Conservation (phyloP, 2,113 vertebrate genomes). For the Chloropsis hardwickii region DNA sequence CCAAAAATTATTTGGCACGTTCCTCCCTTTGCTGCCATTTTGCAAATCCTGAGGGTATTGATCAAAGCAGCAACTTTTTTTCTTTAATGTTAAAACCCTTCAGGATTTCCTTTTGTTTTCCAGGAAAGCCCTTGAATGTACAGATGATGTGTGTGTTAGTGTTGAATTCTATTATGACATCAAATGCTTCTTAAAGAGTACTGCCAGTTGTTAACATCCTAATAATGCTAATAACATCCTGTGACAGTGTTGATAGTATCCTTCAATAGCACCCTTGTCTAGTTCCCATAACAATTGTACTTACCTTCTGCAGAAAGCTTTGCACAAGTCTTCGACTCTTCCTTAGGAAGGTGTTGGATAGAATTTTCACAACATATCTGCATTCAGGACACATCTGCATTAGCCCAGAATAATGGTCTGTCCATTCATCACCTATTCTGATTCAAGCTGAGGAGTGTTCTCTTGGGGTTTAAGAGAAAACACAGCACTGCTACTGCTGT, state of each 20-base stretch:
- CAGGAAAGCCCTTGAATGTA: background rate
- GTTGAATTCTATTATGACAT: background rate
- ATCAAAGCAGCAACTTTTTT: slow-evolving; percentile 45
- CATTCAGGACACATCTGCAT: background rate
- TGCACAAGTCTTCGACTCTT: background rate
- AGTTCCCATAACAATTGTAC: accelerated
- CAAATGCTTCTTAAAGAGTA: background rate
- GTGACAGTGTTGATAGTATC: background rate
- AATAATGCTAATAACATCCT: background rate
- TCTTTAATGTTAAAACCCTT: slow-evolving; percentile 21
- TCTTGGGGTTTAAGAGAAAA: background rate
- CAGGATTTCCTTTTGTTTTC: slow-evolving; percentile 22
- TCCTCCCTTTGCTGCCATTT: slow-evolving; percentile 62
- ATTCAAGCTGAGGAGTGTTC: accelerated
- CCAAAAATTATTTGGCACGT: slow-evolving; percentile 69
- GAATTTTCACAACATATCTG: background rate
- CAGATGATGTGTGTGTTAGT: background rate
- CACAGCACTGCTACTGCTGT: accelerated
- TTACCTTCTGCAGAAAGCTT: background rate
- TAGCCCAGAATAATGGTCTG: accelerated
- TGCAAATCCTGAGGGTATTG: slow-evolving; percentile 46
- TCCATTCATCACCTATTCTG: accelerated
- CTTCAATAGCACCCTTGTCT: background rate
- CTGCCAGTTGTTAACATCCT: background rate
- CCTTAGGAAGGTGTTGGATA: background rate